Base-by-base conservation (phyloP, 2,797 vertebrate genomes). In the Lagodon rhomboides region DNA sequence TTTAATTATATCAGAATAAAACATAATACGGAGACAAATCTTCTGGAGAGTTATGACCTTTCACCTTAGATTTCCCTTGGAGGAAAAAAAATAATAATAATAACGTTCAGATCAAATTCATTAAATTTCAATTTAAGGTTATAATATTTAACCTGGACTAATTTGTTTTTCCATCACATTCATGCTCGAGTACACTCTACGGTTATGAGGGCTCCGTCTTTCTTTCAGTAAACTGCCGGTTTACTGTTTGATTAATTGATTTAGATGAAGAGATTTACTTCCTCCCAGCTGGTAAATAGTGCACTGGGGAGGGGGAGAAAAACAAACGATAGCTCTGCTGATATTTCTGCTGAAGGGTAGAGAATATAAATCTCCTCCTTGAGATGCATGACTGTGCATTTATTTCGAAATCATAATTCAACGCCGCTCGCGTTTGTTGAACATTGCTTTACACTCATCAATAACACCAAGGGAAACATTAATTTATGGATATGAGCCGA, bases 241-340 rank as follows among this genome's bases (percentile, higher is more conserved):
- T 67, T 82, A 63, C 78, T 80, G 75, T 92, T 86, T 94, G 91
- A 94, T 92, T 89, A 93, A 94, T 92, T 92, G 89, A 93, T 92
- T 92, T 76, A 43, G 72, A 82, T 75, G 70, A 89, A 79, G 79
- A 88, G 85, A 92, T 92, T 90, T 92, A 90, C 83, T 85, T 90
- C 77, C 89, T 84, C 89, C 75, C 89, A 85, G 87, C 89, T 92
- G 77, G 86, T 83, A 90, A 91, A 92, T 87, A 72, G 89, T 73
- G 62, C 87, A 83, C 88, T 50, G 65, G 88, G 88, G 87, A 90
- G 78, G 68, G 68, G 58, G 62, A 83, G 85, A 78, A 86, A 94
- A 92, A 92, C 91, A 92, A 92, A 89, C 64, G 63, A 80, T 77
- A 79, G 84, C 89, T 84, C 79, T 83, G 89, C 88, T 91, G 91